phyloP scores from a whole-genome alignment of 1,140 invertebrate genomes.

The Drosophila orosa region DNA sequence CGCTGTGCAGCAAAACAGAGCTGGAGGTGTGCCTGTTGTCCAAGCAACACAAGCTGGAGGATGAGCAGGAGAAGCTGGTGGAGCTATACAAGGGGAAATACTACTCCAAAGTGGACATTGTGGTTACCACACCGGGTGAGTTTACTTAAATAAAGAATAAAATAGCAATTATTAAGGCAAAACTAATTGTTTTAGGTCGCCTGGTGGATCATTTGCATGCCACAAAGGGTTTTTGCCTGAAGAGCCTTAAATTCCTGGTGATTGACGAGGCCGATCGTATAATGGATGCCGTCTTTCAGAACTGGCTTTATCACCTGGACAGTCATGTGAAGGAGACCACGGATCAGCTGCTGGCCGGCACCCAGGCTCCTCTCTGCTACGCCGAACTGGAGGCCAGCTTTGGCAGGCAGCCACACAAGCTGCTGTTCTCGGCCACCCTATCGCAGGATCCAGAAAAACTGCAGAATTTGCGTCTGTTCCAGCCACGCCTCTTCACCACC shows the following conservation, averaged over 20 bases:
- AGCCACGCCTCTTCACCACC: slow-evolving; percentile 95
- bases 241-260: slow-evolving; percentile 92
- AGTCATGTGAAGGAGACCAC: slow-evolving; percentile 85
- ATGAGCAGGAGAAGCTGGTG: slow-evolving; percentile 91
- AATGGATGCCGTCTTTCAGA: slow-evolving; percentile 94
- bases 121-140: slow-evolving; percentile 93
- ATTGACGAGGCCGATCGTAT: slow-evolving; percentile 98
- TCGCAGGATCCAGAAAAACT: slow-evolving; percentile 98
- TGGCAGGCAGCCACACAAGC: slow-evolving; percentile 90
- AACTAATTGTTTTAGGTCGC: slow-evolving; percentile 86
- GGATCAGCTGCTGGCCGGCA: slow-evolving; percentile 68
- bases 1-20: slow-evolving; percentile 89
- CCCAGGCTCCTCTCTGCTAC: slow-evolving; percentile 66
- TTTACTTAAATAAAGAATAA: rapidly evolving
- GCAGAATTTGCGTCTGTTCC: slow-evolving; percentile 93
- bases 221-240: slow-evolving; percentile 93
- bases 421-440: slow-evolving; percentile 97
- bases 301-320: slow-evolving; percentile 92
- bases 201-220: slow-evolving; percentile 96
- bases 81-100: slow-evolving; percentile 86
- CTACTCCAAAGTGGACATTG: slow-evolving; percentile 91
- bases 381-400: slow-evolving; percentile 61
- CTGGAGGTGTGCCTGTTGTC: slow-evolving; percentile 91
- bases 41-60: slow-evolving; percentile 89
- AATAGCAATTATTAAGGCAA: background rate